Evolutionary conservation across 2,113 vertebrate species (phyloP).

Genomic region (Peucedramus taeniatus): DNA sequence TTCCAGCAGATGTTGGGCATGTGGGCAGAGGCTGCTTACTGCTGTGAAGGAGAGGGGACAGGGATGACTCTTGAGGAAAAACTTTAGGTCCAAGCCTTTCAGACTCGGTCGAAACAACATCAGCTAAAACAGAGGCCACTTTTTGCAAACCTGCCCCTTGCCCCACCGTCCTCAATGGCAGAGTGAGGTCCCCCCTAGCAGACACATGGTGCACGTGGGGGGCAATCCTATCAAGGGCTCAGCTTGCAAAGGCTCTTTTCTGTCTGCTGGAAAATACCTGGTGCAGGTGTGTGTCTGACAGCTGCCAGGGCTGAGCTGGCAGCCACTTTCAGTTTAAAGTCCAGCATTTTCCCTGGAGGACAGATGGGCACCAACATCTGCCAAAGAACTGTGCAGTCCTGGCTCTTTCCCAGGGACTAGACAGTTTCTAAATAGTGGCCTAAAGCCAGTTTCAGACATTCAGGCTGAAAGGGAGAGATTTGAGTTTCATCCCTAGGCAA

Average conservation of each 20-base stretch:
- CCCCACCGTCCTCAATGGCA: accelerated
- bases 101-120: not conserved
- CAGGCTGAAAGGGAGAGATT: not conserved
- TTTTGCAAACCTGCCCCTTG: not conserved
- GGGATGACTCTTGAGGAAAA: not conserved
- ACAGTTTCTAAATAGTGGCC: not conserved
- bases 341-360: not conserved
- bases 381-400: not conserved
- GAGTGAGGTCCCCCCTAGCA: not conserved
- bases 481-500: not conserved
- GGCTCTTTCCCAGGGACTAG: not conserved
- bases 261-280: not conserved
- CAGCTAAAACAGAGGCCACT: not conserved
- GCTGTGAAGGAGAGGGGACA: not conserved
- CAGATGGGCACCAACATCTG: not conserved
- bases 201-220: accelerated
- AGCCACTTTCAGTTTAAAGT: not conserved
- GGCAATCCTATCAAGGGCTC: not conserved
- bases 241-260: not conserved
- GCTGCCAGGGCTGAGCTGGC: not conserved
- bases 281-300: not conserved
- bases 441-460: not conserved
- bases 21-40: not conserved
- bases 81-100: not conserved
- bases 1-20: too few species aligned